A percentile compares a stretch with the other conserved stretches of the same genome.
Evolutionary conservation across 2,797 vertebrate species (phyloP).

Genomic region (Artibeus jamaicensis): DNA sequence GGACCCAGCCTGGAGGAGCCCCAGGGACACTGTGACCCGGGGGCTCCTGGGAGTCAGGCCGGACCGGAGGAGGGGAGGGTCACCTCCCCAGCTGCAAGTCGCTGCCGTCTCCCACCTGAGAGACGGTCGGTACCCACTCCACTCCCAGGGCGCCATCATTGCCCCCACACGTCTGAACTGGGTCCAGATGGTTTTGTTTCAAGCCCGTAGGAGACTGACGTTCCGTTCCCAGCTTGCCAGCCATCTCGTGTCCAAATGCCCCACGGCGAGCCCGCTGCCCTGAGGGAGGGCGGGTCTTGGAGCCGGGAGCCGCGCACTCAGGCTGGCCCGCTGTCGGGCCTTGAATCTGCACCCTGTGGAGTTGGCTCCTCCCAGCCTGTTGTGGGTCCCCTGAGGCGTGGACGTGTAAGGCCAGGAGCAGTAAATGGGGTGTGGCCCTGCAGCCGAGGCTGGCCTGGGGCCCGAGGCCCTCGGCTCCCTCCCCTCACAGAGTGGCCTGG

Average conservation of each 20-base stretch:
- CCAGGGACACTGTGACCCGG: conserved; percentile 37
- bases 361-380: neutral
- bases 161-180: neutral
- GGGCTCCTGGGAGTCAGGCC: neutral
- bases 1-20: conserved; percentile 42
- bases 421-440: neutral
- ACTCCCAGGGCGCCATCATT: neutral
- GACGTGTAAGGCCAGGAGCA: neutral
- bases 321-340: neutral
- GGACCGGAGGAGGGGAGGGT: neutral
- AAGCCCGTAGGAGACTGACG: neutral
- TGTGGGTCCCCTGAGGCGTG: accelerated
- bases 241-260: neutral
- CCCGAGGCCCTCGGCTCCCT: neutral
- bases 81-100: neutral
- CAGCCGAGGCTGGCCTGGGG: neutral
- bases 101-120: neutral
- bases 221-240: neutral
- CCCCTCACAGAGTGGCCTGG: neutral
- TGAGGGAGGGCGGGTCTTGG: neutral
- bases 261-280: neutral
- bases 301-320: neutral
- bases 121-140: neutral
- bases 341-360: neutral
- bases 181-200: neutral